Evolutionary conservation across 2,888 invertebrate genomes (phyloP), one percentile per base, ranked within the genome.

Genomic region (Hartigia nigra): DNA sequence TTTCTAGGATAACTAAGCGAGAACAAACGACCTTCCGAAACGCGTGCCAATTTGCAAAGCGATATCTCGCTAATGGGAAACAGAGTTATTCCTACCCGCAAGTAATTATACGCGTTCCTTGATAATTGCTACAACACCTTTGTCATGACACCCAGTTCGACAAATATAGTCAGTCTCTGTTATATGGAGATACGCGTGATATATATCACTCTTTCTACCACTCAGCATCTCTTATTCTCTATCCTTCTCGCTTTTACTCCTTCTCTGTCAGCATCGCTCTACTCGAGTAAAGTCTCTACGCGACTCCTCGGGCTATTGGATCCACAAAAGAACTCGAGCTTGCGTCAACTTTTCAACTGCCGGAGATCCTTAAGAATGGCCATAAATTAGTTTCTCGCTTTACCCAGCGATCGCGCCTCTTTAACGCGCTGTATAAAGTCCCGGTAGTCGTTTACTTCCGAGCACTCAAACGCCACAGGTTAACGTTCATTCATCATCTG

Each of bases 51-150:
- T 72, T 72, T 32, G 72, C 72, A 72, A 31, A 72, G 72, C 72
- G 31, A 9, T 72, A 72, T 31, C 72, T 34, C 74, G n/a, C 78
- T 76, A 70, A 77, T 12, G 74, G 77, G 74, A 76, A 77, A 12
- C 32, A 36, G 82, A 83, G 84, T 84, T 86, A 84, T 80, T 83
- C 76, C 80, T 55, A 23, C 77, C 78, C 82, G 79, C 81, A 83
- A 84, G 84, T 87, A 85, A 86, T 86, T 85, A 85, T 83, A 85
- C 86, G 84, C 84, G 83, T 83, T 84, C 81, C 82, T 81, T 79
- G 83, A 86, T 87, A 88, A 88, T 87, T 88, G 84, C 82, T 81
- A 80, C 80, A 85, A 84, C 84, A 83, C 82, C 84, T 86, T 87
- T 87, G 85, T 84, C 82, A 79, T 76, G 78, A 74, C 31, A 70